Base-by-base conservation (phyloP, 2,113 vertebrate species). In the Hylia prasina region DNA sequence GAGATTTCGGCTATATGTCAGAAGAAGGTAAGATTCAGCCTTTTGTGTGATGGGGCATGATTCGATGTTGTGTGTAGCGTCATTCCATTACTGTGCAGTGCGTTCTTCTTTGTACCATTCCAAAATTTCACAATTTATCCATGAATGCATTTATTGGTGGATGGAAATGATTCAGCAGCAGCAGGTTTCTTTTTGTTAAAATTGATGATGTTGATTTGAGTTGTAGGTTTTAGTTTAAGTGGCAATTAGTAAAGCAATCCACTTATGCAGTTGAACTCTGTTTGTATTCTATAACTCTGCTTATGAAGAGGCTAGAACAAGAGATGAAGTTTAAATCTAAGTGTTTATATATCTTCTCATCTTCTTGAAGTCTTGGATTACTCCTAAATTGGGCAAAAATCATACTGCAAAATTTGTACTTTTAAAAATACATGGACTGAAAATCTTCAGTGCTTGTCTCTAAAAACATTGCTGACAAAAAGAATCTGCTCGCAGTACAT, bases 1-100 rank as follows among this genome's bases (percentile, higher is more conserved):
- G 99, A 99, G 98, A 99, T 99, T 98, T 99, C 99, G 98, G 99
- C 99, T 96, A 99, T 99, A 98, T 99, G 99, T 98, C 99, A 99
- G 98, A 99, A 99, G 98, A 99, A 99, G 99, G 99, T 99, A 99
- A 99, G 99, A 97, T 60, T 79, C 61, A 70, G 89, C 81, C 56
- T 40, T 96, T 76, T 94, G 63, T 97, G 89, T 97, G 88, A 79
- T 98, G 95, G 68, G 75, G 89, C 97, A 97, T 97, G 97, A 94
- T 72, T 97, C 91, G 85, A 53, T 92, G 96, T 98, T 84, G 95
- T 97, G 51, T 92, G 93, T 98, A 88, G 93, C 66, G 73, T 96
- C 96, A 97, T 97, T 96, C 93, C 96, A 96, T 97, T 73, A 66
- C 93, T 75, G 85, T 82, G 70, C 95, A 81, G 50, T 91, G 94